Conservation (phyloP, 2,888 invertebrate species). For the Amphipoea oculea region DNA sequence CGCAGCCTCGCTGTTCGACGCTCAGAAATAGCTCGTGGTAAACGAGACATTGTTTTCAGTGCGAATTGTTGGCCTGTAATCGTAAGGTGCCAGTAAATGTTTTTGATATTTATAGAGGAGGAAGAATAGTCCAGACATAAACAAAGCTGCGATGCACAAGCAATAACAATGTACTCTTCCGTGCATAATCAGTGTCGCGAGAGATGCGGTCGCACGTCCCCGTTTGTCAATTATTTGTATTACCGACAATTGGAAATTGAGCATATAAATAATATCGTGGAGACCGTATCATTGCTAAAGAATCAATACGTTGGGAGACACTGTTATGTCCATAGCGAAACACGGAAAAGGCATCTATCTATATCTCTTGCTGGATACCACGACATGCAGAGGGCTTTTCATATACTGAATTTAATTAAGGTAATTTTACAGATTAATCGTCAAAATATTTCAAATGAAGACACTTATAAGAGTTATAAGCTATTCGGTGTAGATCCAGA, state of each 20-base stretch:
- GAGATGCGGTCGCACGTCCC: conserved; percentile 55
- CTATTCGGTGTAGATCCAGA: background rate
- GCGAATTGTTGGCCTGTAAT: conserved; percentile 43
- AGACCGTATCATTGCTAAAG: conserved; percentile 16
- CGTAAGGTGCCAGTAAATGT: conserved; percentile 20
- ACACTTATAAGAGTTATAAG: background rate
- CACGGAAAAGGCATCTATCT: background rate
- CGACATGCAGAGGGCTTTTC: too few species aligned
- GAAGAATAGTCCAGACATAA: background rate
- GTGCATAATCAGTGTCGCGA: conserved; percentile 24
- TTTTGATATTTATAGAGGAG: background rate
- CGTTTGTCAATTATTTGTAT: conserved; percentile 72
- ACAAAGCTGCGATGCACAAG: background rate
- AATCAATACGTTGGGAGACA: conserved; percentile 4
- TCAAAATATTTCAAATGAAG: background rate
- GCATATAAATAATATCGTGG: conserved; percentile 62
- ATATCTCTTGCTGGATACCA: background rate
- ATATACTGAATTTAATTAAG: background rate
- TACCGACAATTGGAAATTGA: conserved; percentile 72
- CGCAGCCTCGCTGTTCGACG: conserved; percentile 12
- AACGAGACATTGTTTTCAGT: conserved; percentile 64
- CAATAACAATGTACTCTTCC: conserved; percentile 4
- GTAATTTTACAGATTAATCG: background rate
- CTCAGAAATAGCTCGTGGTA: conserved; percentile 32
- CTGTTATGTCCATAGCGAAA: conserved; percentile 16